Percentiles rank a stretch among this genome's conserved stretches.
phyloP scores from a whole-genome alignment of 2,888 invertebrate species.

The Germaria angustata region DNA sequence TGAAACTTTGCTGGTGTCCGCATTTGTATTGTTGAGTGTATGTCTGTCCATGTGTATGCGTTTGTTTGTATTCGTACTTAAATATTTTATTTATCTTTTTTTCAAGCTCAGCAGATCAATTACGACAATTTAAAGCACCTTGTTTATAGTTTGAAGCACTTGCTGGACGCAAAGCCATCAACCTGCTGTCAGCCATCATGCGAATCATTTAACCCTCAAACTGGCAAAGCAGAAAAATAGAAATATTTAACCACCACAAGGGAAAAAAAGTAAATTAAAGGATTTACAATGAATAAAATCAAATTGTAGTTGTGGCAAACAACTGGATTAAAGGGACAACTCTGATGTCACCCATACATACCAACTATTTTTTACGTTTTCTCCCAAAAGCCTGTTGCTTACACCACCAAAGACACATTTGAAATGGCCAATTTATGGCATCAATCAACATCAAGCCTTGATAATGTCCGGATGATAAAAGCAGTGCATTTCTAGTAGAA shows the following conservation, averaged over 20 bases:
- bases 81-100: constrained; percentile 32
- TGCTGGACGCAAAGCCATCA: not conserved
- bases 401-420: no score
- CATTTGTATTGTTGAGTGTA: not conserved
- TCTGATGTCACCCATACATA: no score
- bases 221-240: not conserved
- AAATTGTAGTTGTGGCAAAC: no score
- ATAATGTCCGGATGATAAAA: no score
- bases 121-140: constrained; percentile 48
- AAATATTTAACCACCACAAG: not conserved
- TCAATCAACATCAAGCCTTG: no score
- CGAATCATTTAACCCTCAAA: not conserved
- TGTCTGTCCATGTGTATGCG: not conserved
- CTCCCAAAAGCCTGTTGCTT: no score
- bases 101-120: constrained; percentile 57
- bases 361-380: no score
- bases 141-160: constrained; percentile 27
- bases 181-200: not conserved
- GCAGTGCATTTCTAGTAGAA: no score
- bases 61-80: constrained; percentile 16
- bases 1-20: not conserved
- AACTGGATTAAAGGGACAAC: no score
- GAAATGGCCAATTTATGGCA: no score
- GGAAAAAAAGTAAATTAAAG: no score
- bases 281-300: no score